Evolutionary conservation across 2,888 invertebrate genomes (phyloP), one percentile per base, ranked within the genome.

Genomic region (Amphimallon solstitiale): DNA sequence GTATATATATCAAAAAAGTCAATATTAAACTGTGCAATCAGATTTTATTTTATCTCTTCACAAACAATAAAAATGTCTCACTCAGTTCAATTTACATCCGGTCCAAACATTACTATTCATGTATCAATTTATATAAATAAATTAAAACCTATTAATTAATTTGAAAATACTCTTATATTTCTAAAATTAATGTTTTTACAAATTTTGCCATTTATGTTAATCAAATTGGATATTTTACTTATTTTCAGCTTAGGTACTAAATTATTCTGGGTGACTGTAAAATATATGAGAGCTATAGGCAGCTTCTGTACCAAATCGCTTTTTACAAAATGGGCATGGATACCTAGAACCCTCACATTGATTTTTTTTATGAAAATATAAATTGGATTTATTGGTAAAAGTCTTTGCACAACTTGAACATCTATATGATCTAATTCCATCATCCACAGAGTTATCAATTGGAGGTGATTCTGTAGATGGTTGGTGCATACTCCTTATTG

Each of bases 211-310:
- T 10, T 21, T 15, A 9, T 48, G 23, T 48, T 19, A 21, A 48
- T 23, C 17, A 45, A 45, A 48, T 48, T 48, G n/a, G 19, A 19
- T 48, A 12, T 48, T 48, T 15, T 19, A 19, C 19, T 48, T 21
- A 19, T 48, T 48, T 21, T 48, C 19, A 9, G 6, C 15, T 17
- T 10, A 29, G 9, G 9, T 29, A 29, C 29, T 29, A 7, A 5
- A 14, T 75, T 79, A 83, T 72, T 82, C 83, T 2, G 83, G 83
- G 74, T 83, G 83, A 68, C 81, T 82, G 69, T 83, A 83, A 67
- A 81, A 82, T 66, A 83, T 83, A 70, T 83, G 83, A 17, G 82
- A 80, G 73, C 82, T 83, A 68, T 83, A 83, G n/a, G 82, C 82
- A 3, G 81, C 79, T 66, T 82, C 81, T 2, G 82, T 82, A 1